Evolutionary conservation across 2,888 invertebrate genomes (phyloP).

Genomic region (Oscheius sp.): DNA sequence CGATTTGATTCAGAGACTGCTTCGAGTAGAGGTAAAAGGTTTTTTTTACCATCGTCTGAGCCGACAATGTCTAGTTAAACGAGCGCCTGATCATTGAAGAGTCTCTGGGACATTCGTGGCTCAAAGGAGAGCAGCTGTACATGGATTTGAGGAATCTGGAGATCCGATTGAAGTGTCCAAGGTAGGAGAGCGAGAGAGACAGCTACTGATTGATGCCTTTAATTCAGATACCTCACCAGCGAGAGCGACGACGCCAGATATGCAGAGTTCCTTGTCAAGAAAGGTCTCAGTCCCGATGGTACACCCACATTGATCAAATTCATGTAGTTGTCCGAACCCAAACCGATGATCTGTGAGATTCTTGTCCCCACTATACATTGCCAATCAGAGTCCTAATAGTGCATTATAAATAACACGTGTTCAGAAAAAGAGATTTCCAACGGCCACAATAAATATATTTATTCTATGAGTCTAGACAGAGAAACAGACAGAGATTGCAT

Average conservation of each 20-base stretch:
- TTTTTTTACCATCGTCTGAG: no score
- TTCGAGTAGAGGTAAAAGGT: constrained; percentile 81
- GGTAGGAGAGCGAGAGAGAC: constrained; percentile 22
- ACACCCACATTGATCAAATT: constrained; percentile 20
- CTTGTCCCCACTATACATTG: not conserved
- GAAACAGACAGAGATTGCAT: not conserved
- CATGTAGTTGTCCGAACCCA: not conserved
- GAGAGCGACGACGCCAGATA: constrained; percentile 54
- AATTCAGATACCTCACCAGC: constrained; percentile 58
- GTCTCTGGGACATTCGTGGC: constrained; percentile 69
- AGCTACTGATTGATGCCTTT: no score
- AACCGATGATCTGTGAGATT: not conserved
- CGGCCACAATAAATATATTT: no score
- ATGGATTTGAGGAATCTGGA: constrained; percentile 67
- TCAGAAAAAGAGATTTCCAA: no score
- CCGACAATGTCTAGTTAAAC: constrained; percentile 61
- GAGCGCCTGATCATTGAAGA: constrained; percentile 71
- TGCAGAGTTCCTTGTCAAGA: constrained; percentile 40
- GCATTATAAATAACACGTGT: no score
- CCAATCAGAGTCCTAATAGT: not conserved
- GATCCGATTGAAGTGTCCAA: constrained; percentile 52
- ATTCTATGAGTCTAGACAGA: not conserved
- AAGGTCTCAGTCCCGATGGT: constrained; percentile 28
- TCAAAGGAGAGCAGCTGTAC: constrained; percentile 68
- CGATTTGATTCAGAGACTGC: constrained; percentile 93